Base-by-base conservation (phyloP, 2,888 invertebrate species). In the Capitulum mitella region DNA sequence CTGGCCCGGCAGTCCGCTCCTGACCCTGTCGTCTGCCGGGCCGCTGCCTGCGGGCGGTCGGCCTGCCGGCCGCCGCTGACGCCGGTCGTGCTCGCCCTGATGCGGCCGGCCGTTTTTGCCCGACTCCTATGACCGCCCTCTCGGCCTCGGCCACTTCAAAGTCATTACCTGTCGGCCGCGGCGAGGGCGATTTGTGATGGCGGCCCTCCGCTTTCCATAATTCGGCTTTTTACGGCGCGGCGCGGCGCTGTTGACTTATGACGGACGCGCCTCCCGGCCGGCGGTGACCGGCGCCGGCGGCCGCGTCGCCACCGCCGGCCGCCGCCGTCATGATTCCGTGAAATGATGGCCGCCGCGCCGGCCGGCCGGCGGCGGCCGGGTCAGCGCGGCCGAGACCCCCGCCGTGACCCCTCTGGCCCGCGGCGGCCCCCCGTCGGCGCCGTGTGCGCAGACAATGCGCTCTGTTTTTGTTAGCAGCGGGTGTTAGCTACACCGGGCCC, bases 101-200 rank as follows among this genome's bases (percentile, higher is more conserved):
- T 29, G 70, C 29, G 22, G 37, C n/a, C 64, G 34, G 40, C 70
- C 40, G 70, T 70, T 70, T 70, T 70, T 70, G 70, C 34, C 26
- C 70, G n/a, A 1, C 70, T 40, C 37, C 70, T 40, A 22, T 70
- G 70, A 70, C 70, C 16, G 40, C 37, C 26, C 37, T n/a, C 58
- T 19, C 70, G 70, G 70, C 37, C 70, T 29, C 37, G 70, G 70
- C 70, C 70, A 70, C 70, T 70, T 70, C 70, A 40, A 70, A 70
- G 70, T 70, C 70, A 70, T 70, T 70, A 70, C 70, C 70, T 70
- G 70, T 40, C 70, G 70, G 70, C 37, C 70, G 70, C 70, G 40
- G 37, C 70, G 40, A 40, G 70, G 40, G 70, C 40, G 70, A 70
- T 70, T 70, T 70, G 70, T 70, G 70, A 70, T 19, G 70, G 22